Evolutionary conservation across 2,888 invertebrate species (phyloP), one percentile per base, ranked within the genome.

Genomic region (Eristalis pertinax): DNA sequence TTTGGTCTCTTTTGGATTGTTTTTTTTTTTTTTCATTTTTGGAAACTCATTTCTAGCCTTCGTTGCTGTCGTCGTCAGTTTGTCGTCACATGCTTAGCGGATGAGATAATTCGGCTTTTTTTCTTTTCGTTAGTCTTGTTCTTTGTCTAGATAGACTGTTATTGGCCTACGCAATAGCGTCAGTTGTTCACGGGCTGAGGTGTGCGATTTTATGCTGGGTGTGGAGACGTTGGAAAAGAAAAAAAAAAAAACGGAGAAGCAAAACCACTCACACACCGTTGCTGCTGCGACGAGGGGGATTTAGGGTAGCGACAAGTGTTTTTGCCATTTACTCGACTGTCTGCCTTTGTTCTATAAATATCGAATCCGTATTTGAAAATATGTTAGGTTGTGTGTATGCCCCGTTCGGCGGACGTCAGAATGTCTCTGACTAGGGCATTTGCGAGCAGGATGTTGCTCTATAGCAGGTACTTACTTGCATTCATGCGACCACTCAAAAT

Each of bases 31-130:
- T 63, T 22, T 26, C n/a, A 13, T 63, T 64, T 79, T 69, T 26
- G 69, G 32, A 79, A 79, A 77, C 74, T 63, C 56, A 62, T 83
- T 69, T 10, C 50, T 50, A 50, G 50, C 19, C 19, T 7, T 38
- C 64, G 32, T 35, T 38, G 70, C 75, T 63, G 79, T 75, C 62
- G 69, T 65, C 64, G 64, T 74, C 56, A 35, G 67, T 79, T 70
- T 84, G 74, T 77, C 83, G 76, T 80, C 76, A 81, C 68, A 70
- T 73, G 76, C 76, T 73, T 67, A 63, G 56, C 32, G 67, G 43
- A 77, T 50, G 80, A 85, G 73, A 81, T 85, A 85, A 73, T 77
- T 77, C 68, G 32, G 32, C 32, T 1, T 69, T 69, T 64, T 79
- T 72, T 67, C 75, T 70, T 50, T 72, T 22, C 26, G 60, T 19